Percentiles rank a stretch among this genome's conserved stretches.
These are phyloP conservation scores for Lipotes vexillifer DNA, from an alignment of 2,113 vertebrate genomes.

Conservation along the genomic window DNA sequence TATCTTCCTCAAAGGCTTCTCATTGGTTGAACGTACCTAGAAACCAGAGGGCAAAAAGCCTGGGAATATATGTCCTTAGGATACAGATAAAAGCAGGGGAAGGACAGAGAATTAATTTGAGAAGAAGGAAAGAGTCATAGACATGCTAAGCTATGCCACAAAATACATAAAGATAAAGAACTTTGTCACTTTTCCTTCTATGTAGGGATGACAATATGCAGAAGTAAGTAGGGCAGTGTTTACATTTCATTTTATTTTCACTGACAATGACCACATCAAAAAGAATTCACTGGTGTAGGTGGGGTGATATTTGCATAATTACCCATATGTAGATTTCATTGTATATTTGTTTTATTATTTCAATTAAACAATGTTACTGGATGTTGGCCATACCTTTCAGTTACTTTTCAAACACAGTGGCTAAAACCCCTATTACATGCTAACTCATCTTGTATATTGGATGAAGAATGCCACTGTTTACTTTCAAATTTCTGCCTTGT, in stretches of 20 bases:
- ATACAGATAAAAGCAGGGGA: not conserved
- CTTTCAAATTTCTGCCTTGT: not conserved
- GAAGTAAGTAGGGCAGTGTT: not conserved
- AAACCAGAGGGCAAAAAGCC: not conserved
- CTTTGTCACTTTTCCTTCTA: not conserved
- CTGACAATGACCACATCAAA: not conserved
- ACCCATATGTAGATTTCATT: not conserved
- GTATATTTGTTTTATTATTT: not conserved
- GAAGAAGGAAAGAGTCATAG: not conserved
- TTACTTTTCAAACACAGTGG: not conserved
- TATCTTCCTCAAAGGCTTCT: not conserved
- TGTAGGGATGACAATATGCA: rapidly evolving
- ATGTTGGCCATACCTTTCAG: not conserved
- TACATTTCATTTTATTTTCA: not conserved
- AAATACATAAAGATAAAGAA: not conserved
- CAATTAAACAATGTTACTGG: not conserved
- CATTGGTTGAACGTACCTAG: not conserved
- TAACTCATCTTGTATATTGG: not conserved
- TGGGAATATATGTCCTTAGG: not conserved
- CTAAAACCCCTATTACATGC: not conserved
- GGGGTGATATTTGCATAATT: not conserved
- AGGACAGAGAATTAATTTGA: not conserved
- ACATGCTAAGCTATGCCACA: not conserved
- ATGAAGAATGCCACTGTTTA: not conserved
- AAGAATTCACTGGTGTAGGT: not conserved